These are phyloP conservation scores for Dipodomys spectabilis DNA, from an alignment of 2,113 vertebrate species.

Conservation along the genomic window DNA sequence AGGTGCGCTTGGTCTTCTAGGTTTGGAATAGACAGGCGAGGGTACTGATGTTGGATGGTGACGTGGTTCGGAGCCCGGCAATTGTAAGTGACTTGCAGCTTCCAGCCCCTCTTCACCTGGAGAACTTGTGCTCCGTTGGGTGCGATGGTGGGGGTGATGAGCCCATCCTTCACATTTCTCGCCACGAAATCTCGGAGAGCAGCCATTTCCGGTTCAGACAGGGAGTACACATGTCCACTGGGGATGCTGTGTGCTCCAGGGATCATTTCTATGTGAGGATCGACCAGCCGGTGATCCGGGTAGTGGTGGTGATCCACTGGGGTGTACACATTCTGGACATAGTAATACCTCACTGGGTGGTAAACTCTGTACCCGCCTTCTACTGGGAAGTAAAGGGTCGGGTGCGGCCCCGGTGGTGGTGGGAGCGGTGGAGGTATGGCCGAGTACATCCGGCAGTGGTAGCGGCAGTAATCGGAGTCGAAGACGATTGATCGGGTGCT, in stretches of 20 bases:
- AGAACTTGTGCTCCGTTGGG: constrained; percentile 75
- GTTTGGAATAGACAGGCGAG: constrained; percentile 73
- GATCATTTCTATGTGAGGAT: constrained; percentile 71
- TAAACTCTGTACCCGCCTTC: constrained; percentile 70
- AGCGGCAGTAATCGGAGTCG: constrained; percentile 77
- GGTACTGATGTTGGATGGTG: constrained; percentile 78
- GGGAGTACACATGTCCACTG: constrained; percentile 72
- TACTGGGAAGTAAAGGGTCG: constrained; percentile 4
- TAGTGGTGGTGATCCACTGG: constrained; percentile 75
- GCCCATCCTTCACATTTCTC: constrained; percentile 76
- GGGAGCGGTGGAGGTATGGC: constrained; percentile 41
- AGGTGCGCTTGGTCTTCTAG: constrained; percentile 76
- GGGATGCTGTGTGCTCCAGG: constrained; percentile 79
- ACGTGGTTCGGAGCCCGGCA: constrained; percentile 70
- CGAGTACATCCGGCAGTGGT: constrained; percentile 70
- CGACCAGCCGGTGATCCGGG: constrained; percentile 70
- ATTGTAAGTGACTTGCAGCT: constrained; percentile 77
- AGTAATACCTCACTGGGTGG: constrained; percentile 74
- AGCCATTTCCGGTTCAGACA: constrained; percentile 74
- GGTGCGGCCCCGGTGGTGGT: background rate
- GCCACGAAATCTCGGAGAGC: constrained; percentile 79
- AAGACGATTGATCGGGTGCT: constrained; percentile 75
- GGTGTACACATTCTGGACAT: constrained; percentile 77
- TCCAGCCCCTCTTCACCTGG: constrained; percentile 80
- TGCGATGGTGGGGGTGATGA: constrained; percentile 68